phyloP scores from a whole-genome alignment of 2,888 invertebrate genomes.

The Tineola bisselliella region DNA sequence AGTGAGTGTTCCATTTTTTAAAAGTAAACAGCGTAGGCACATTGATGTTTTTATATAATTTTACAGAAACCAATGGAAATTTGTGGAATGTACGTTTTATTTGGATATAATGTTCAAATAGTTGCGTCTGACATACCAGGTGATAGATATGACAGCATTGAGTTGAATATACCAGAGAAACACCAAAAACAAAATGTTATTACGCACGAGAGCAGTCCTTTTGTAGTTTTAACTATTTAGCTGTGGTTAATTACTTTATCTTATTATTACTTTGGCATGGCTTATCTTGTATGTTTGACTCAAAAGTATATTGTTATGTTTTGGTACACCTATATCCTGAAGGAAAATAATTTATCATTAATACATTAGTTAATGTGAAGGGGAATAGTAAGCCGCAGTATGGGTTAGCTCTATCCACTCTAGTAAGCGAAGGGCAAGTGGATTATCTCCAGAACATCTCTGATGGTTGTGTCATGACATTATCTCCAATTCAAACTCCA shows the following conservation, averaged over 20 bases:
- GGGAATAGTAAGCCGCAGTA: conserved; percentile 30
- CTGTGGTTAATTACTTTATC: too few species aligned
- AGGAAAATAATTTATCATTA: background rate
- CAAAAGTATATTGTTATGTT: too few species aligned
- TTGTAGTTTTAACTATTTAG: too few species aligned
- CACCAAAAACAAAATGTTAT: too few species aligned
- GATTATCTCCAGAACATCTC: conserved; percentile 52
- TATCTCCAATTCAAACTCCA: conserved; percentile 57
- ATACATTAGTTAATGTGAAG: conserved; percentile 16
- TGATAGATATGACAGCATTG: too few species aligned
- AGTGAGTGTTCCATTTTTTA: conserved; percentile 25
- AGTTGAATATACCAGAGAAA: too few species aligned
- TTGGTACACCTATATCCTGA: too few species aligned
- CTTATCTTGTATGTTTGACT: too few species aligned
- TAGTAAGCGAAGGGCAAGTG: conserved; percentile 51
- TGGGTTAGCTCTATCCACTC: conserved; percentile 52
- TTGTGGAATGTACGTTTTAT: conserved; percentile 42
- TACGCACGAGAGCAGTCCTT: too few species aligned
- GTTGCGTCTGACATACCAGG: conserved; percentile 58
- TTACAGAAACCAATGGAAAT: conserved; percentile 41
- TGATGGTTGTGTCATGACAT: conserved; percentile 52
- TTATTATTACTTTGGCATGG: too few species aligned
- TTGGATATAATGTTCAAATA: conserved; percentile 51
- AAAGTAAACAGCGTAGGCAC: background rate
- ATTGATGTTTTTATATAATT: background rate